phyloP scores from a whole-genome alignment of 2,797 vertebrate species.

The Margarornis squamiger region DNA sequence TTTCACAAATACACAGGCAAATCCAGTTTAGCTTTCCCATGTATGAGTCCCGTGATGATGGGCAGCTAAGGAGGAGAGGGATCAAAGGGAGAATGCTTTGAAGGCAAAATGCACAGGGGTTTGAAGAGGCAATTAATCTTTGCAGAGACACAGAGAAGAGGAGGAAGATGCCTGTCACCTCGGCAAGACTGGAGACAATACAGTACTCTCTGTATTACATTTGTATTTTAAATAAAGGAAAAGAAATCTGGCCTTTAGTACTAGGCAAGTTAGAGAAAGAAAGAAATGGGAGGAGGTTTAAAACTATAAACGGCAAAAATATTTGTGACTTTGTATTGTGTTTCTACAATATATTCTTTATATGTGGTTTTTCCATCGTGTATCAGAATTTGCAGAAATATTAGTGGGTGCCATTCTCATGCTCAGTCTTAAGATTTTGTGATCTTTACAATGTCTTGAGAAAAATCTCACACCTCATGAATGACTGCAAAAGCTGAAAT shows the following conservation, averaged over 20 bases:
- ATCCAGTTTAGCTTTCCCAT: neutral
- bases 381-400: neutral
- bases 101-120: neutral
- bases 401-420: neutral
- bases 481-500: neutral
- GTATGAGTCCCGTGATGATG: neutral
- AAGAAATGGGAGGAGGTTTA: neutral
- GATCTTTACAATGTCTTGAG: neutral
- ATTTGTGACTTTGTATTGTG: neutral
- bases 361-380: neutral
- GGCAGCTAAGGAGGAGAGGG: neutral
- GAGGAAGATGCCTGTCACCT: neutral
- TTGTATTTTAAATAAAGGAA: neutral
- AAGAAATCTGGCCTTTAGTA: neutral
- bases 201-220: neutral
- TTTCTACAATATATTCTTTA: neutral
- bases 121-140: slow-evolving; percentile 37
- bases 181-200: neutral
- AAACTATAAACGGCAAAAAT: neutral
- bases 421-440: neutral
- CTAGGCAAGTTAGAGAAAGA: neutral
- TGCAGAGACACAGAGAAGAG: neutral
- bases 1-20: neutral
- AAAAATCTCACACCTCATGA: neutral
- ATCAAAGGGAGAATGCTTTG: slow-evolving; percentile 23